Percentiles rank a stretch among this genome's conserved stretches.
Conservation (phyloP, 2,888 invertebrate genomes). For the Galerucella nymphaeae region DNA sequence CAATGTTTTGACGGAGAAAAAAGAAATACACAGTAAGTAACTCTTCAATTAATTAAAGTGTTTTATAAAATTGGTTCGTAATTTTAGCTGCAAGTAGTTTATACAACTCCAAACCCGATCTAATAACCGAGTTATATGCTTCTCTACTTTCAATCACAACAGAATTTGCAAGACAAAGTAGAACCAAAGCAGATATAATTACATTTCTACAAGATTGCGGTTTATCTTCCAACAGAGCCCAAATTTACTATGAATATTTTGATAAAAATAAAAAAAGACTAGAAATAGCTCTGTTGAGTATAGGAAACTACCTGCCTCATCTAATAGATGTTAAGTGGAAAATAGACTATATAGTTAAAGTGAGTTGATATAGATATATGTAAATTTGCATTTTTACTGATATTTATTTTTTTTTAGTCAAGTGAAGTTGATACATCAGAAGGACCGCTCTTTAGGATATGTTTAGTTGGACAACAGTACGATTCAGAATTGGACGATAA, state of each 20-base stretch:
- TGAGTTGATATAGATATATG: slow-evolving; percentile 40
- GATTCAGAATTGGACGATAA: slow-evolving; percentile 62
- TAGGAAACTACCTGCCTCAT: slow-evolving; percentile 66
- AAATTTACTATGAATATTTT: slow-evolving; percentile 55
- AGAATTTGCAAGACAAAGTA: slow-evolving; percentile 56
- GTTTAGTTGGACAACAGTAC: slow-evolving; percentile 57
- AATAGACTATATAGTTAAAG: slow-evolving; percentile 67
- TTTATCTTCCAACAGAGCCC: slow-evolving; percentile 49
- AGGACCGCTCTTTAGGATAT: slow-evolving; percentile 61
- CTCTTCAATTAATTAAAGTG: background rate
- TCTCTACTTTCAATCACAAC: slow-evolving; percentile 55
- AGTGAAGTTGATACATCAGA: slow-evolving; percentile 56
- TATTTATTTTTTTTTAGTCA: slow-evolving; percentile 55
- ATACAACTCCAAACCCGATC: slow-evolving; percentile 59
- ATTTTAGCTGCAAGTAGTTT: slow-evolving; percentile 54
- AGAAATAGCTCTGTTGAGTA: slow-evolving; percentile 57
- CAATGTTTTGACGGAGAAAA: slow-evolving; percentile 47
- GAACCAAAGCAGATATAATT: slow-evolving; percentile 51
- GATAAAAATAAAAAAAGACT: slow-evolving; percentile 54
- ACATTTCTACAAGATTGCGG: slow-evolving; percentile 55
- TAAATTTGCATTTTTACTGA: background rate
- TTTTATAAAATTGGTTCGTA: background rate
- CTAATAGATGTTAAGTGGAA: slow-evolving; percentile 72
- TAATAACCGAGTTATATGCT: slow-evolving; percentile 59
- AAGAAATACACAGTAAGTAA: slow-evolving; percentile 54